Conservation (phyloP, 2,888 invertebrate genomes). For the Altica lythri region DNA sequence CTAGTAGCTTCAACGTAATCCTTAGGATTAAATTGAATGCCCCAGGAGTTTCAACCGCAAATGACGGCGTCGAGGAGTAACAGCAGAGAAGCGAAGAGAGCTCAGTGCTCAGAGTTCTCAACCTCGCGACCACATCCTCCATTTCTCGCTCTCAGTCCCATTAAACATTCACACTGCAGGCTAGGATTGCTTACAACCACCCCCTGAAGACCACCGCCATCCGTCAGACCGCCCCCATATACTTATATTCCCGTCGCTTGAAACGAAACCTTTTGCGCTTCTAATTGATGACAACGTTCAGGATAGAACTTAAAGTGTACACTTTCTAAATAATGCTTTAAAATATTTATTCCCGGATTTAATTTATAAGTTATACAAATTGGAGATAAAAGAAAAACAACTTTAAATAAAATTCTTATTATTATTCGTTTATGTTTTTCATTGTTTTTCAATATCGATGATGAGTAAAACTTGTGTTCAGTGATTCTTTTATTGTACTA, state of each 20-base stretch:
- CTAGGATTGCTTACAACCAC: slow-evolving; percentile 51
- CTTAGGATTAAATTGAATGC: slow-evolving; percentile 29
- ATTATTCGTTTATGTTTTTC: too few relatives aligned
- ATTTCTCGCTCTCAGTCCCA: slow-evolving; percentile 55
- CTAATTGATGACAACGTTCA: slow-evolving; percentile 16
- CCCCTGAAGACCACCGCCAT: slow-evolving; percentile 21
- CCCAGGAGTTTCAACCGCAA: slow-evolving; percentile 51
- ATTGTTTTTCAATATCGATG: too few relatives aligned
- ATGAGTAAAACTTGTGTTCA: too few relatives aligned
- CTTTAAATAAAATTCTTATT: too few relatives aligned
- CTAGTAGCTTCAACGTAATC: too few relatives aligned
- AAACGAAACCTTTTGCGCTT: slow-evolving; percentile 19
- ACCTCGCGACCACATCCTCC: slow-evolving; percentile 48
- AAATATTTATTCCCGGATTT: too few relatives aligned
- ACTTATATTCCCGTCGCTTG: slow-evolving; percentile 13
- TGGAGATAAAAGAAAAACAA: too few relatives aligned
- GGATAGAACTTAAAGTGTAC: too few relatives aligned
- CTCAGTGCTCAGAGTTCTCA: slow-evolving; percentile 17
- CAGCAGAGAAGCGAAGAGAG: slow-evolving; percentile 44
- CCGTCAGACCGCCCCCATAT: slow-evolving; percentile 15
- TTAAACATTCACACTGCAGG: slow-evolving; percentile 57
- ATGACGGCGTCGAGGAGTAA: slow-evolving; percentile 30
- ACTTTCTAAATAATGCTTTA: too few relatives aligned
- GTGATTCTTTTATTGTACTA: too few relatives aligned
- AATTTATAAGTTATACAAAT: too few relatives aligned